Base-by-base conservation (phyloP, 2,113 vertebrate species). In the Cariama cristata region DNA sequence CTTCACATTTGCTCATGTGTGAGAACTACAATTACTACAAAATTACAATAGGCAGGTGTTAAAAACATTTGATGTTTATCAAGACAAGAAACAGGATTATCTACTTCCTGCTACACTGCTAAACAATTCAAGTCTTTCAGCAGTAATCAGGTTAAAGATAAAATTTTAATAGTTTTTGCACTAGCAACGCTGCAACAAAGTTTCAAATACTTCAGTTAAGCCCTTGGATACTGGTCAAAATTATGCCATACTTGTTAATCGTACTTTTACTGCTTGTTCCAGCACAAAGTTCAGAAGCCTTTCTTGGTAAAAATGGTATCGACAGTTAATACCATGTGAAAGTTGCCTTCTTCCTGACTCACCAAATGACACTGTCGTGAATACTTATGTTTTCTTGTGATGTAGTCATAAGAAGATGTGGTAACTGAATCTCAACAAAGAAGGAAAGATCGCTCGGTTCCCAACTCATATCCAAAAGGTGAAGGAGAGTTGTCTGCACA, bases 361-460 rank as follows among this genome's bases (percentile, higher is more conserved):
- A 99, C 99, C 99, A 99, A 88, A 99, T 99, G 87, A 99, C 98
- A 28, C 98, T 99, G 97, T 99, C 99, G 35, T 99, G 99, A 59
- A 98, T 97, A 14, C 99, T 99, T 96, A 99, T 99, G 97, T 99
- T 99, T 97, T 99, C 99, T 72, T 99, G 99, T 4, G 99, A 99
- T 95, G 99, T 99, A 49, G 97, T 98, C 96, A 99, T 98, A 42
- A 99, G 99, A 6, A 99, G 99, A 35, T 99, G 99, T 6, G 99
- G 99, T 53, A 99, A 98, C 71, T 98, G 98, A 90, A 99, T 99
- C 62, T 98, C 98, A 56, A 98, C 96, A 95, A 99, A 99, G 94
- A 99, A 99, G 79, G 98, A 92, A 13, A 99, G 99, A 91, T 99
- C 99, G 4, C 98, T 98, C 0, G 99, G 98, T 77, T 99, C 99